Evolutionary conservation across 2,113 vertebrate species (phyloP).

Genomic region (Todiramphus chloris): DNA sequence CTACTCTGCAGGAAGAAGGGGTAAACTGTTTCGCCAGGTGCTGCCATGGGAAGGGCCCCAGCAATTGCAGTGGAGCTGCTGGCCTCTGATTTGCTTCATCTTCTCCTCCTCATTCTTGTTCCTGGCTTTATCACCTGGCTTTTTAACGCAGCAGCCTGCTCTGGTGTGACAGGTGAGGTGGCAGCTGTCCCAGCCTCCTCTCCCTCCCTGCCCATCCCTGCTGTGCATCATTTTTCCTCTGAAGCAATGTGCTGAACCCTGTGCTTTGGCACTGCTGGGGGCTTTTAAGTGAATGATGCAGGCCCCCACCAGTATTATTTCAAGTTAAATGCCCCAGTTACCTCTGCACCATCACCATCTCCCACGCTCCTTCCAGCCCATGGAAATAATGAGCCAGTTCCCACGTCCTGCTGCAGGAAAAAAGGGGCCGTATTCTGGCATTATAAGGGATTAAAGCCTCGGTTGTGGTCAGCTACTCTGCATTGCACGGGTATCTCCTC

Average conservation of each 20-base stretch:
- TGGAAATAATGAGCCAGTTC: background rate
- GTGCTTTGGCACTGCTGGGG: background rate
- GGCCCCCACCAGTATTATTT: rapidly evolving
- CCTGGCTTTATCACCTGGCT: background rate
- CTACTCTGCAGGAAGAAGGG: background rate
- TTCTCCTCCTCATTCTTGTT: background rate
- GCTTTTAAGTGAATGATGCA: background rate
- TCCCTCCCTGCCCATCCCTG: background rate
- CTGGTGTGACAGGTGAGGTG: background rate
- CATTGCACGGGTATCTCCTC: background rate
- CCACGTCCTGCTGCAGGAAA: background rate
- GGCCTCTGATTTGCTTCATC: background rate
- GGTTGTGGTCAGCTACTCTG: rapidly evolving
- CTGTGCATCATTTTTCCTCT: background rate
- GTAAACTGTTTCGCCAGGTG: background rate
- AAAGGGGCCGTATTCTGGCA: background rate
- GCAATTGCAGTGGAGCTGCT: background rate
- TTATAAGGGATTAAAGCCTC: background rate
- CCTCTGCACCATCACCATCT: background rate
- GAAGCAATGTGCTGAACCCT: rapidly evolving
- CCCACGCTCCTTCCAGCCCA: rapidly evolving
- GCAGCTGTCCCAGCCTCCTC: background rate
- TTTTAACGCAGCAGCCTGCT: background rate
- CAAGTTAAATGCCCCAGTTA: background rate
- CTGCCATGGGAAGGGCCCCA: background rate